Base-by-base conservation (phyloP, 2,113 vertebrate species). In the Leptocoma aspasia region DNA sequence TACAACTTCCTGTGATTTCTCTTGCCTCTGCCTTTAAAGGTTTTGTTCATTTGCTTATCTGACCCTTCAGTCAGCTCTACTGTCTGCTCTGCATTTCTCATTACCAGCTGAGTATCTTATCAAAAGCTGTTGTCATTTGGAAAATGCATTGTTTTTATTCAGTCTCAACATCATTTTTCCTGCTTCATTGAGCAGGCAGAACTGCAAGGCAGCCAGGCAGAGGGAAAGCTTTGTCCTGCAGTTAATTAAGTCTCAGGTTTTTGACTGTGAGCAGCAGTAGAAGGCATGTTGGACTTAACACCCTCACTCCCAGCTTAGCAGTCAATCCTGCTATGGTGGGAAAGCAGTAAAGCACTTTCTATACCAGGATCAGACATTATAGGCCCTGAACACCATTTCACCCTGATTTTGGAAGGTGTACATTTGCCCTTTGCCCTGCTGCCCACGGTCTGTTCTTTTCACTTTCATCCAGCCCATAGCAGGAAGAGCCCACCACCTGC, bases 131-230 rank as follows among this genome's bases (percentile, higher is more conserved):
- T 93, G 85, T 89, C 66, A 45, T 77, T 90, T 75, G 33, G 59
- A 93, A 95, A 97, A 92, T 31, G 42, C 78, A 87, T 85, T 96
- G 84, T 64, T 93, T 94, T 95, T 80, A 61, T 82, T 90, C 44
- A 69, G 10, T 68, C 92, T 86, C 91, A 84, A 35, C 81, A 86
- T 87, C 13, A 27, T 54, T 94, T 93, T 82, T 78, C 33, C 72
- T 80, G 65, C 85, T 54, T 90, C 87, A 86, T 31, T 92, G 87
- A 85, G 44, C 71, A 91, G 42, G 14, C 78, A 92, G 71, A 61
- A 63, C 66, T 61, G 41, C 57, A 94, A 91, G 64, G 57, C 59
- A 79, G 26, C 15, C 28, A 56, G 30, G 41, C 44, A 90, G 52
- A 82, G 16, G 21, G 63, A 89, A 84, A 92, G 41, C 49, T 60